Conservation (phyloP, 2,797 vertebrate genomes). For the Urosaurus nigricauda region DNA sequence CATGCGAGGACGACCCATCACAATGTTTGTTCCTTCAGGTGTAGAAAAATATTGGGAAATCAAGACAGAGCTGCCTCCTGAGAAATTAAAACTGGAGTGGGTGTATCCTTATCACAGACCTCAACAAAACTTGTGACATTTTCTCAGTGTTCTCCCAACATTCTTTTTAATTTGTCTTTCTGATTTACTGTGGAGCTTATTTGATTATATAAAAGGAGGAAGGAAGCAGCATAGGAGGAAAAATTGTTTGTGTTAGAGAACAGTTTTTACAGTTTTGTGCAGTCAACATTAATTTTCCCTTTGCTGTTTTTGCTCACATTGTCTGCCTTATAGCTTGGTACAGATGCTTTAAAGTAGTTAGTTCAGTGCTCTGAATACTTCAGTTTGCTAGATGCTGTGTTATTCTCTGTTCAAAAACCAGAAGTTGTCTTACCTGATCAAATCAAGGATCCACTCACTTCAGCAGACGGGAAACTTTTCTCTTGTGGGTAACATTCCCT, state of each 20-base stretch:
- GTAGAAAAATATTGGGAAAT: constrained; percentile 94
- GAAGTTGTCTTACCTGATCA: not conserved
- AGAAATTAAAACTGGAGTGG: constrained; percentile 98
- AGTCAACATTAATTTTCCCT: not conserved
- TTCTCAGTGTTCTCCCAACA: not conserved
- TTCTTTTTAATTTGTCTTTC: constrained; percentile 14
- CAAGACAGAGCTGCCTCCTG: constrained; percentile 91
- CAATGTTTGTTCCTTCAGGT: constrained; percentile 97
- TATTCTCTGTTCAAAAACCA: not conserved
- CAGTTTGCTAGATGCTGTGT: not conserved
- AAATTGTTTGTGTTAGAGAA: not conserved
- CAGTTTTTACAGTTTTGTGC: not conserved
- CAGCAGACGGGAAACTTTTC: not conserved
- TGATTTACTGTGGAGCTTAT: not conserved
- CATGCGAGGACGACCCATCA: constrained; percentile 97
- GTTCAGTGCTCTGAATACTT: not conserved
- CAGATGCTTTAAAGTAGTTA: not conserved
- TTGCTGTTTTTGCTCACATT: not conserved
- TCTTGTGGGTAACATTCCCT: not conserved
- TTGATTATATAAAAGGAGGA: constrained; percentile 13
- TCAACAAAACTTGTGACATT: constrained; percentile 16
- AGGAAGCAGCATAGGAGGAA: not conserved
- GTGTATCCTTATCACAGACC: constrained; percentile 90
- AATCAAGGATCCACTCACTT: not conserved
- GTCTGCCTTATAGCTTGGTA: not conserved